Evolutionary conservation across 37 sponge, comb jelly and placozoan species (phyloP).

Genomic region (Chondrilla cf. caribensis): DNA sequence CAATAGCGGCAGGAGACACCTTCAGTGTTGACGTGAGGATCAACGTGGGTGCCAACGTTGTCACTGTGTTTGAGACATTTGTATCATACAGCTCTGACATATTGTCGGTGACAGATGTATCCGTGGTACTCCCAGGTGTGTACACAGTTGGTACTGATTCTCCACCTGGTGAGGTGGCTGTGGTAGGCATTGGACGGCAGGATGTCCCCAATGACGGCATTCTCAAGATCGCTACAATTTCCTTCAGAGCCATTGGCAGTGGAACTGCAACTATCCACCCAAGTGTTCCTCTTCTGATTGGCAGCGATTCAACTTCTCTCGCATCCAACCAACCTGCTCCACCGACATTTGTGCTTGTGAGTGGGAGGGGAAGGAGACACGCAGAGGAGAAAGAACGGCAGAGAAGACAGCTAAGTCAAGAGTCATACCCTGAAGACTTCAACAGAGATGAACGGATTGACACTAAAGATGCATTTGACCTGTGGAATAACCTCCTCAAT

Average conservation of each 20-base stretch:
- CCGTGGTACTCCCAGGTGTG: conserved; percentile 9
- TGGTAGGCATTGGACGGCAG: conserved; percentile 13
- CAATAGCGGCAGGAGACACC: conserved; percentile 27
- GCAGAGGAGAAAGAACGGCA: not conserved
- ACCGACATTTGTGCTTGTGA: not conserved
- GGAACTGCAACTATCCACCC: not conserved
- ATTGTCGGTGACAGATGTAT: not conserved
- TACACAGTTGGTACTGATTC: not conserved
- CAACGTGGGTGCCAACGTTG: conserved; percentile 22
- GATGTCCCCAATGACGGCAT: not conserved
- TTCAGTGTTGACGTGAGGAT: conserved; percentile 51
- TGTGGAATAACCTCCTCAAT: not conserved
- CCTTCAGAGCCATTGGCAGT: not conserved
- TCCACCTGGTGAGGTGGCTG: not conserved
- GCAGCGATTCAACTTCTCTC: not conserved
- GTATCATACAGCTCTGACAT: not conserved
- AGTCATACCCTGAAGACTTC: not conserved
- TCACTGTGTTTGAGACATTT: not conserved
- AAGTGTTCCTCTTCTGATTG: not conserved
- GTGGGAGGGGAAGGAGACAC: not conserved
- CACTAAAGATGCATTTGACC: not conserved
- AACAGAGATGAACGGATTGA: not conserved
- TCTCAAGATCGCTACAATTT: not conserved
- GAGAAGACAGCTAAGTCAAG: conserved; percentile 3
- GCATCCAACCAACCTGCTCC: not conserved